Evolutionary conservation across 2,113 vertebrate genomes (phyloP).

Genomic region (Datnioides undecimradiatus): DNA sequence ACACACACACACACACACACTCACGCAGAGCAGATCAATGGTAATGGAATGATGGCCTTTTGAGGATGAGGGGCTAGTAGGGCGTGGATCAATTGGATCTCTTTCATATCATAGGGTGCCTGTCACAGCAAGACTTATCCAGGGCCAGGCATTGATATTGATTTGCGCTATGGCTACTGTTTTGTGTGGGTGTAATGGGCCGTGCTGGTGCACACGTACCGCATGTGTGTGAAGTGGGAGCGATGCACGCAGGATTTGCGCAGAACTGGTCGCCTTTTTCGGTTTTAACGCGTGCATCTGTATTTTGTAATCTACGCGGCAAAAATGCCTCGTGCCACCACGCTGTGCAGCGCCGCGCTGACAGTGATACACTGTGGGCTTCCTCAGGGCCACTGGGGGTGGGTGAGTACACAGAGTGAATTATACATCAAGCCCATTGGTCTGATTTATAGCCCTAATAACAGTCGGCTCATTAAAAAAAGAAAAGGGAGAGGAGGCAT

Average conservation of each 20-base stretch:
- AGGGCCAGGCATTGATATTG: slow-evolving; percentile 86
- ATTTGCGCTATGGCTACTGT: slow-evolving; percentile 88
- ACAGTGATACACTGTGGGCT: slow-evolving; percentile 98
- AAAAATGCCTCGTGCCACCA: slow-evolving; percentile 44
- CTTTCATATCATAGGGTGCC: slow-evolving; percentile 85
- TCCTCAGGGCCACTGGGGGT: slow-evolving; percentile 94
- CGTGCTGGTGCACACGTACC: slow-evolving; percentile 69
- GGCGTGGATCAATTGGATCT: slow-evolving; percentile 93
- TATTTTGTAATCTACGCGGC: slow-evolving; percentile 36
- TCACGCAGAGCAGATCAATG: slow-evolving; percentile 87
- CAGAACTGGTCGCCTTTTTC: slow-evolving; percentile 31
- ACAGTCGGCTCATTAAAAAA: slow-evolving; percentile 99
- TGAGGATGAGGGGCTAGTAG: slow-evolving; percentile 90
- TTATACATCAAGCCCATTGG: slow-evolving; percentile 99
- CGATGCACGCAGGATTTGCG: background rate
- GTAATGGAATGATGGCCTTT: slow-evolving; percentile 94
- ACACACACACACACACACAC: slow-evolving; percentile 48
- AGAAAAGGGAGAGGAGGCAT: slow-evolving; percentile 84
- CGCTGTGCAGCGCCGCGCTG: slow-evolving; percentile 81
- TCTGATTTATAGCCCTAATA: slow-evolving; percentile 99
- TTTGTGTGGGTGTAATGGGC: slow-evolving; percentile 79
- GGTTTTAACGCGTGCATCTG: slow-evolving; percentile 74
- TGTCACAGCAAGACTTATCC: slow-evolving; percentile 85
- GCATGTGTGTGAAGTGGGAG: slow-evolving; percentile 58
- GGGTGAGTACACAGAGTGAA: slow-evolving; percentile 99